These are phyloP conservation scores for Phataginus tricuspis DNA, from an alignment of 2,797 vertebrate species.

Conservation along the genomic window DNA sequence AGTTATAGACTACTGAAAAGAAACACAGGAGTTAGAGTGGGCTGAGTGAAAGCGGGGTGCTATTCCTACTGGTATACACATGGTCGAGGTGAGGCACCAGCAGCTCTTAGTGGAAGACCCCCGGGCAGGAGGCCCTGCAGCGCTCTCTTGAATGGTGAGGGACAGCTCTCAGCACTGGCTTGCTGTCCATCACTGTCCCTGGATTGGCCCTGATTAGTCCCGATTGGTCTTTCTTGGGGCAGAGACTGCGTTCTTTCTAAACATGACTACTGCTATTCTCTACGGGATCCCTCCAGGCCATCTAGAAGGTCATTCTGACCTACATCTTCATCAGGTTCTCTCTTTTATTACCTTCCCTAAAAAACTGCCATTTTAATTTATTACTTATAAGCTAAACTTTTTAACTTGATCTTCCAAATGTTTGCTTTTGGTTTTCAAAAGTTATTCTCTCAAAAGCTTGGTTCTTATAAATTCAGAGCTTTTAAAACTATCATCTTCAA, in stretches of 20 bases:
- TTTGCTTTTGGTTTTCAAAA: neutral
- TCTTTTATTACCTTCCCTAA: neutral
- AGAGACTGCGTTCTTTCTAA: neutral
- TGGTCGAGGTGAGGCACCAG: neutral
- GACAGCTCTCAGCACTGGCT: neutral
- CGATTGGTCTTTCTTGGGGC: neutral
- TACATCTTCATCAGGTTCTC: neutral
- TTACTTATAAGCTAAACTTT: constrained; percentile 24
- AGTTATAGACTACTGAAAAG: neutral
- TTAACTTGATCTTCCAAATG: neutral
- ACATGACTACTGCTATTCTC: neutral
- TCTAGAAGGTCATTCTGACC: constrained; percentile 2
- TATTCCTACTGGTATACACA: neutral
- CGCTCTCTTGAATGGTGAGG: neutral
- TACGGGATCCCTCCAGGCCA: neutral
- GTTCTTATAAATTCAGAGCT: neutral
- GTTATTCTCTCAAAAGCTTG: neutral
- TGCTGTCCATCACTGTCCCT: neutral
- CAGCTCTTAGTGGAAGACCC: neutral
- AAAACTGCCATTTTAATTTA: neutral
- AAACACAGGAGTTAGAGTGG: neutral
- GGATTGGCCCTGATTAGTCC: no score
- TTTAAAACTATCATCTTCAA: constrained; percentile 34
- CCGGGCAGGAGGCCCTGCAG: neutral
- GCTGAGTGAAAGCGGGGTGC: neutral